Percentiles rank a stretch among this genome's conserved stretches.
phyloP scores from a whole-genome alignment of 2,888 invertebrate genomes.

The Habrosyne pyritoides region DNA sequence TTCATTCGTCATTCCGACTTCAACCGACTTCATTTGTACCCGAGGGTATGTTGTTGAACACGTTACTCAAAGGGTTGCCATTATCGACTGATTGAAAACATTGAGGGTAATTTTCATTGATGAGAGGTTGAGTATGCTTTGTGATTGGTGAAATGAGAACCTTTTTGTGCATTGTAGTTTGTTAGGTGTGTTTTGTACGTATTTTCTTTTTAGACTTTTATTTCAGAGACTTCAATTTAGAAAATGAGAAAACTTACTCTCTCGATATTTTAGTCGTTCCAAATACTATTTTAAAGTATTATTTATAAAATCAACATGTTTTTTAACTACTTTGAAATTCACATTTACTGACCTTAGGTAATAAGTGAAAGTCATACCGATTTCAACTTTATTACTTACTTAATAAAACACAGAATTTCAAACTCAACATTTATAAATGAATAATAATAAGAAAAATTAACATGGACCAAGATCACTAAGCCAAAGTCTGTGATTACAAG shows the following conservation, averaged over 20 bases:
- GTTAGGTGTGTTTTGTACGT: background rate
- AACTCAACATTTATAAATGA: background rate
- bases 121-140: background rate
- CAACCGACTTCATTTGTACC: conserved; percentile 32
- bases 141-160: background rate
- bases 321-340: no score
- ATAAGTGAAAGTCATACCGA: background rate
- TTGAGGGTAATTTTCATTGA: conserved; percentile 3
- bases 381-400: background rate
- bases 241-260: no score
- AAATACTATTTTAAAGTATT: no score
- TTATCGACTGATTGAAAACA: conserved; percentile 4
- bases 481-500: conserved; percentile 23
- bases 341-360: background rate
- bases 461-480: conserved; percentile 23
- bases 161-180: background rate
- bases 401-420: background rate
- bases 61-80: conserved; percentile 17
- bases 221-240: background rate
- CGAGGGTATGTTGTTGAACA: conserved; percentile 10
- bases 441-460: conserved; percentile 24
- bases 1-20: conserved; percentile 47
- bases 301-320: no score
- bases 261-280: no score
- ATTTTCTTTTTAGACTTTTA: background rate